Base-by-base conservation (phyloP, 2,113 vertebrate species). In the Oreochromis tanganicae region DNA sequence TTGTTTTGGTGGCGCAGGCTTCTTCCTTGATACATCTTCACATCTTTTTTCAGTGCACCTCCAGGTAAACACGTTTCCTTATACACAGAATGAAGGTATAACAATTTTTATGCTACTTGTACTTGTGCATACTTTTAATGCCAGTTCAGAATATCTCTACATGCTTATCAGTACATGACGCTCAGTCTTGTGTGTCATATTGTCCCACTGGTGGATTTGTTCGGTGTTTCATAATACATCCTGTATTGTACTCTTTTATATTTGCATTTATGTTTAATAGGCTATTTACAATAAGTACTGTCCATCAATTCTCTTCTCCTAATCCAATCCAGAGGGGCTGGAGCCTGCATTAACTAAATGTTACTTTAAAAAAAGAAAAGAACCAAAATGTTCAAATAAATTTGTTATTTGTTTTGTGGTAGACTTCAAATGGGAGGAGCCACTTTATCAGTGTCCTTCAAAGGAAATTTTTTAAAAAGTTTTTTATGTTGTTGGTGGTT, bases 11-110 rank as follows among this genome's bases (percentile, higher is more conserved):
- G 13, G 38, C 8, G 1, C 66, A 17, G 66, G 21, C 21, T 73
- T 73, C 66, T 46, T 0, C 0, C 66, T 71, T 16, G 38, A 0
- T 46, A 46, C 38, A 27, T 16, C 0, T 73, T 73, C 38, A 17
- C 21, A 43, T 6, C 13, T 43, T 10, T 73, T 46, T 46, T 41
- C 38, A 46, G 38, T 27, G 21, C 21, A 46, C 21, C 8, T 1
- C 3, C 68, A 73, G 68, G 68, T 46, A 73, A 73, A 73, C 13
- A 24, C 1, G 0, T 73, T 73, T 46, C 12, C 12, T 73, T 73
- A 73, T 27, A 73, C 43, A 71, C 12, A 71, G 13, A 73, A 73
- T 43, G n/a, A 38, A 4, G n/a, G 36, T 21, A 71, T 43, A 43
- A 24, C 36, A 43, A 43, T 27, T 71, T 43, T 2, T 24, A 27